phyloP scores from a whole-genome alignment of 2,888 invertebrate species.

The Nephrotoma appendiculata region DNA sequence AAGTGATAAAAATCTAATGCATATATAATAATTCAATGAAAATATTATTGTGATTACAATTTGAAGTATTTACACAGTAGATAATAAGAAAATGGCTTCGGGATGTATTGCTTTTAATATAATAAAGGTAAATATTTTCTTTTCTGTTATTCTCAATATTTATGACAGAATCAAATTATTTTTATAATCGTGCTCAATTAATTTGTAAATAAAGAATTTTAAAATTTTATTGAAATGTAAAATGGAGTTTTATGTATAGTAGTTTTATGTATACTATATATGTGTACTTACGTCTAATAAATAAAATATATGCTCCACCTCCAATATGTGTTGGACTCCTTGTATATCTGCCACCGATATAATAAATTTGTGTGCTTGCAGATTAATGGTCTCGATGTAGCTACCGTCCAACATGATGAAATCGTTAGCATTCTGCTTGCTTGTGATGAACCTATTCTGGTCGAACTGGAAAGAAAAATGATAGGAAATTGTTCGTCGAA shows the following conservation, averaged over 20 bases:
- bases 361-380: constrained; percentile 20
- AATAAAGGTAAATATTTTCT: not conserved
- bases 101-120: not conserved
- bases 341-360: too few species aligned
- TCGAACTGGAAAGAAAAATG: constrained; percentile 39
- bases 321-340: too few species aligned
- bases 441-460: constrained; percentile 42
- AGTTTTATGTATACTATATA: too few species aligned
- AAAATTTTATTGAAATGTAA: not conserved
- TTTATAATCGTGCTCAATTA: not conserved
- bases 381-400: constrained; percentile 46
- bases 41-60: not conserved
- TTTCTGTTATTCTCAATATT: not conserved
- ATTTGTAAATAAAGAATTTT: not conserved
- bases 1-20: not conserved
- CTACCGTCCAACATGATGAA: constrained; percentile 43
- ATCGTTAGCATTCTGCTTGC: constrained; percentile 43
- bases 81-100: not conserved
- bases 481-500: not conserved
- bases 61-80: not conserved
- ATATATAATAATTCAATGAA: not conserved
- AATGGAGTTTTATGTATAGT: too few species aligned
- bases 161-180: not conserved
- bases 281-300: too few species aligned
- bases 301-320: too few species aligned